These are phyloP conservation scores for Nesidiocoris tenuis DNA, from an alignment of 2,888 invertebrate species.

Conservation along the genomic window DNA sequence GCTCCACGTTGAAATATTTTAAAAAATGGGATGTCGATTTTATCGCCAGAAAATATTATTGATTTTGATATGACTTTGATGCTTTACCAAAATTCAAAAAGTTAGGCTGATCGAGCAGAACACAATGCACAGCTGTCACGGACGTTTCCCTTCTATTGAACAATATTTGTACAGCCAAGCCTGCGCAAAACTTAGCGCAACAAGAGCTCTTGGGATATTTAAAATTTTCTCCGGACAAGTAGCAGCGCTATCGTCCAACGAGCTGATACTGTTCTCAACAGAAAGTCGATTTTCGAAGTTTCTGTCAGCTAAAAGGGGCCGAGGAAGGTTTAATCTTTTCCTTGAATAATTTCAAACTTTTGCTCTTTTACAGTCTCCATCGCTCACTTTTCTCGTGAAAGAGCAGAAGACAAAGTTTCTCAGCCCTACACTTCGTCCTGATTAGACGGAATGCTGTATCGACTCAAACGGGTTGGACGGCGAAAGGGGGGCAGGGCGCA, in stretches of 20 bases:
- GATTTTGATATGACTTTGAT: too few species aligned
- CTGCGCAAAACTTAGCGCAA: neutral
- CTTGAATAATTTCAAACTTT: constrained; percentile 32
- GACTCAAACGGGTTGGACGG: constrained; percentile 4
- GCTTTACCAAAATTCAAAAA: too few species aligned
- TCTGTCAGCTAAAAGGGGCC: neutral
- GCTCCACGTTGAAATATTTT: too few species aligned
- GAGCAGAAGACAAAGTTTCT: constrained; percentile 23
- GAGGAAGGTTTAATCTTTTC: constrained; percentile 15
- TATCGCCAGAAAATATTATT: too few species aligned
- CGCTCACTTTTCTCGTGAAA: neutral
- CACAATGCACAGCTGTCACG: neutral
- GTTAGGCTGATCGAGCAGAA: too few species aligned
- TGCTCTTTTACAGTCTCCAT: neutral
- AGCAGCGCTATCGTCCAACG: too few species aligned
- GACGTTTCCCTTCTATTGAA: neutral
- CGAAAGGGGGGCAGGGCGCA: neutral
- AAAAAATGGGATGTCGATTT: too few species aligned
- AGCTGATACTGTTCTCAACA: too few species aligned
- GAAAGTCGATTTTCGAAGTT: constrained; percentile 5
- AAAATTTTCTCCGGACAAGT: too few species aligned
- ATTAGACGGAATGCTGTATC: constrained; percentile 22
- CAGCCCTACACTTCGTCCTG: neutral
- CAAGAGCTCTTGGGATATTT: too few species aligned
- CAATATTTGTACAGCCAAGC: neutral